Evolutionary conservation across 1,140 invertebrate species (phyloP), one percentile per base, ranked within the genome.

Genomic region (Heliconius hewitsoni): DNA sequence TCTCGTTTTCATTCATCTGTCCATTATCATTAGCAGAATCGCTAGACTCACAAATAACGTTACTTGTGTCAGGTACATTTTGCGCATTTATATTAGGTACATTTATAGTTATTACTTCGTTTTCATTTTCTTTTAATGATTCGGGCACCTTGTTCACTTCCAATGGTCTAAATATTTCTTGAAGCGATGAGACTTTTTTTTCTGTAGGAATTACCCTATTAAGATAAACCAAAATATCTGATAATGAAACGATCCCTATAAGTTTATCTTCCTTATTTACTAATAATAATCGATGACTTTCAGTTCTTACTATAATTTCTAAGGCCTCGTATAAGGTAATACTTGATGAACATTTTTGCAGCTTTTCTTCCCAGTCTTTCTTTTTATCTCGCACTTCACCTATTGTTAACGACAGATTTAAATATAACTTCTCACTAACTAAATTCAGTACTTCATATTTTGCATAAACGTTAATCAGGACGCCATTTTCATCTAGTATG

Each of bases 271-370:
- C 92, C 87, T 89, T 93, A 93, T 92, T 92, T 42, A 93, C 91
- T 92, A 94, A 88, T 81, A 94, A 89, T 88, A 94, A 87, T 93
- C 93, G 92, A 94, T 94, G 93, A 92, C 93, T 94, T 87, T 93
- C 93, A 87, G 93, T 94, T 93, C 93, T 94, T 86, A 94, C 93
- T 86, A 94, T 94, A 87, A 94, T 90, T 94, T 94, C 93, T 93
- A 94, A 94, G 92, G 93, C 93, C 93, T 94, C 93, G 74, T 94
- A 94, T 88, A 94, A 92, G 83, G 92, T 93, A 90, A 94, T 93
- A 90, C 90, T 93, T 82, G 91, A 93, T 89, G 84, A 88, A 93
- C 93, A 94, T 88, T 93, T 94, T 87, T 94, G 93, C 85, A 94
- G 84, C 82, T 94, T 94, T 86, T 94, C 93, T 89, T 94, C 90